Conservation (phyloP, 2,113 vertebrate genomes). For the Copsychus sechellarum region DNA sequence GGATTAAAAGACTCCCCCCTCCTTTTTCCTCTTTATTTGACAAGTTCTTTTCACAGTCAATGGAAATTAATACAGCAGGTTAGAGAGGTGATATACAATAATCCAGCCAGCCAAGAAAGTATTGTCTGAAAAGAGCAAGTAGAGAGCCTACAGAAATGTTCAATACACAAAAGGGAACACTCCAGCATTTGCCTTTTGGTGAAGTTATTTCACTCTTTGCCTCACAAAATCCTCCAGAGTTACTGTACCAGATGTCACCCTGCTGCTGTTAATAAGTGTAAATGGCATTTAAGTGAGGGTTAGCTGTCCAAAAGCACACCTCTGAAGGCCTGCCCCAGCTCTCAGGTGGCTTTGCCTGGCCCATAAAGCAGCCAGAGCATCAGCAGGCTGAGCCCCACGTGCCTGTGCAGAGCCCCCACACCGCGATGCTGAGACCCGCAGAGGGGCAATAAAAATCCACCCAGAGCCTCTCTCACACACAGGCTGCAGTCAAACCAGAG, state of each 20-base stretch:
- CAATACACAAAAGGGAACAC: conserved; percentile 8
- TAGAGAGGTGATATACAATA: conserved; percentile 61
- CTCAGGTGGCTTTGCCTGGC: neutral
- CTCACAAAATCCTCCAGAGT: conserved; percentile 19
- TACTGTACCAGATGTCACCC: neutral
- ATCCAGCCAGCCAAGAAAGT: conserved; percentile 46
- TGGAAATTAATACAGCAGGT: conserved; percentile 68
- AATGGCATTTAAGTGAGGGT: neutral
- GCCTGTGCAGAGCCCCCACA: neutral
- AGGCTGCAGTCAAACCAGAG: neutral
- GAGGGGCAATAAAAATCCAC: neutral
- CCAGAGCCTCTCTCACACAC: neutral
- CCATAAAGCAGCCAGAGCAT: neutral
- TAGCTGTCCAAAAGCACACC: neutral
- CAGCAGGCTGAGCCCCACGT: accelerated
- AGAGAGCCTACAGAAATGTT: conserved; percentile 42
- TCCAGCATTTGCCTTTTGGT: conserved; percentile 17
- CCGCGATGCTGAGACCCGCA: accelerated
- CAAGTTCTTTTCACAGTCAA: conserved; percentile 56
- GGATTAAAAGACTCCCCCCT: conserved; percentile 17
- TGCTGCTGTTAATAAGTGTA: neutral
- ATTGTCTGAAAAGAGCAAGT: conserved; percentile 41
- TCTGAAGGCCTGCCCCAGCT: neutral
- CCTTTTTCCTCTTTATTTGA: conserved; percentile 24
- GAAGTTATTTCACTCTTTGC: conserved; percentile 50